Percentiles rank a stretch among this genome's conserved stretches.
Evolutionary conservation across 2,888 invertebrate species (phyloP).

Genomic region (Drosophila vallismaia): DNA sequence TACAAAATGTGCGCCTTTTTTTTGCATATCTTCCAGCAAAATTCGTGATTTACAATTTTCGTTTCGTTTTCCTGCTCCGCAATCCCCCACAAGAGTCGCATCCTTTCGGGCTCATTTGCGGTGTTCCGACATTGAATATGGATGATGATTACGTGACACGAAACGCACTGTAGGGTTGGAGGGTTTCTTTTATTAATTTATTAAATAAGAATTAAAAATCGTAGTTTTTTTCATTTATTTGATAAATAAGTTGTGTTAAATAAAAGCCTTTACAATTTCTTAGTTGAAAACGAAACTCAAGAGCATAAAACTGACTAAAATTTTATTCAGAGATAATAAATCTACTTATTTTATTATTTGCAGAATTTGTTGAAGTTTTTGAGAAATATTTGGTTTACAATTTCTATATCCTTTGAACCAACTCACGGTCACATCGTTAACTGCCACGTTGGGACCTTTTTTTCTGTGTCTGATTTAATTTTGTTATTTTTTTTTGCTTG

Average conservation of each 20-base stretch:
- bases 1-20: constrained; percentile 77
- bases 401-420: not conserved
- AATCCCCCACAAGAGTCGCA: constrained; percentile 36
- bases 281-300: not conserved
- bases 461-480: constrained; percentile 71
- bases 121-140: constrained; percentile 16
- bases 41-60: constrained; percentile 80
- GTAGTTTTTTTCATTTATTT: not conserved
- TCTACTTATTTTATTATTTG: too few relatives aligned
- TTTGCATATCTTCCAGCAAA: constrained; percentile 78
- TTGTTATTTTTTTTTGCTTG: constrained; percentile 50
- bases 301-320: not conserved
- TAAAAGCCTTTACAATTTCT: not conserved
- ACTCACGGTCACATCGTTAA: constrained; percentile 19
- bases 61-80: constrained; percentile 56
- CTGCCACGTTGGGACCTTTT: constrained; percentile 18
- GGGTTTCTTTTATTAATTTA: not conserved
- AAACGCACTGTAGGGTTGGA: constrained; percentile 9
- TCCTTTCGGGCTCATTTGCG: constrained; percentile 55
- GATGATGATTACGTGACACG: constrained; percentile 25
- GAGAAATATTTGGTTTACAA: too few relatives aligned
- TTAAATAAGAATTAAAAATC: not conserved
- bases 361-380: too few relatives aligned
- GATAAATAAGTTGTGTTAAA: not conserved
- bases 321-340: not conserved